phyloP scores from a whole-genome alignment of 2,888 invertebrate species.

The Macrophya annulata region DNA sequence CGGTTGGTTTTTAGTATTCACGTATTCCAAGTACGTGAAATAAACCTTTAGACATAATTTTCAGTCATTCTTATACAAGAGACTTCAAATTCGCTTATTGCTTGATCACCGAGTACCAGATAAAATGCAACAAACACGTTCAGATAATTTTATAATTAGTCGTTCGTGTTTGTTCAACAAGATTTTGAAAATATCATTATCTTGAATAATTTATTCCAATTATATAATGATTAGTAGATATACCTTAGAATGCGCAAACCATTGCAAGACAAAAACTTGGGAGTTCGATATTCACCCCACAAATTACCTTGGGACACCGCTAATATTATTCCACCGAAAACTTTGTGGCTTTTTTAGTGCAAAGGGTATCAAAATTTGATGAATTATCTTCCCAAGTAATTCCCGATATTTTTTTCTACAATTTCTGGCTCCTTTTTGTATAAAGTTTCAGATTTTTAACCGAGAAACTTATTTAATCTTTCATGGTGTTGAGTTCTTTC shows the following conservation, averaged over 20 bases:
- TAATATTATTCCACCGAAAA: neutral
- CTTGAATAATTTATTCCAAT: neutral
- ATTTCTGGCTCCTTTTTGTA: neutral
- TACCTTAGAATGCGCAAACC: neutral
- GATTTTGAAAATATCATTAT: neutral
- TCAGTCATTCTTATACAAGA: neutral
- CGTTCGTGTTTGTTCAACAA: neutral
- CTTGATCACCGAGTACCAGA: neutral
- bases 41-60: neutral
- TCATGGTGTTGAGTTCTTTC: neutral
- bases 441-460: slow-evolving; percentile 2
- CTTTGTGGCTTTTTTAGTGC: neutral
- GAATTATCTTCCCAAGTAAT: neutral
- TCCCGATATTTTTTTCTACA: neutral
- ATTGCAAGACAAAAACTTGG: neutral
- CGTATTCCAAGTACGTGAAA: slow-evolving; percentile 12
- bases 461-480: slow-evolving; percentile 26
- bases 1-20: slow-evolving; percentile 26
- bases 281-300: slow-evolving; percentile 2
- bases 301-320: neutral
- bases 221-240: neutral
- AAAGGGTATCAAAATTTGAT: slow-evolving; percentile 31
- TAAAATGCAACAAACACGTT: neutral
- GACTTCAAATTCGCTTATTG: neutral
- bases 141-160: neutral